These are phyloP conservation scores for Plotosus lineatus DNA, from an alignment of 2,113 vertebrate species.

Conservation along the genomic window DNA sequence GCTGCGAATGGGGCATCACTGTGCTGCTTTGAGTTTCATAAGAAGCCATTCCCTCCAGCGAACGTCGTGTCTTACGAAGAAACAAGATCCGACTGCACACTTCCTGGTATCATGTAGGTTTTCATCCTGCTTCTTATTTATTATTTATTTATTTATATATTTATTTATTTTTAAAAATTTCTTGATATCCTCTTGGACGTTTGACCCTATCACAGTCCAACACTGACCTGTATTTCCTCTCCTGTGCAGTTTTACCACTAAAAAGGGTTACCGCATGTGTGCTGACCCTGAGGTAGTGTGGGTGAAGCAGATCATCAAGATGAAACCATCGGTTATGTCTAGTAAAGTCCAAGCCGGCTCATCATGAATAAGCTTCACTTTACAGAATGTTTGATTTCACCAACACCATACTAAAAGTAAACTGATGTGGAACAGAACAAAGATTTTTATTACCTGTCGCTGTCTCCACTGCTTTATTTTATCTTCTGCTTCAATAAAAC, in stretches of 20 bases:
- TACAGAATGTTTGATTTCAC: neutral
- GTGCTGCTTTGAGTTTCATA: neutral
- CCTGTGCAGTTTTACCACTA: slow-evolving; percentile 4
- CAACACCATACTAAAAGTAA: neutral
- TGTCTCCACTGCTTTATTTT: neutral
- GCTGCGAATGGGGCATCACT: neutral
- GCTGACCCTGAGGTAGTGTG: neutral
- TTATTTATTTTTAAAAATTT: neutral
- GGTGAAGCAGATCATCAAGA: slow-evolving; percentile 1
- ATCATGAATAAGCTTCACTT: neutral
- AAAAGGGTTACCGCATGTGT: neutral
- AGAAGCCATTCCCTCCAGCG: neutral
- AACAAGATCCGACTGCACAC: slow-evolving; percentile 42
- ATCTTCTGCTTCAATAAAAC: neutral
- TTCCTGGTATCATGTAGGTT: slow-evolving; percentile 59
- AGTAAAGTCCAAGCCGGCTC: too few species aligned
- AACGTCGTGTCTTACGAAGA: slow-evolving; percentile 13
- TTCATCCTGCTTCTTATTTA: neutral
- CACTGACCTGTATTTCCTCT: neutral
- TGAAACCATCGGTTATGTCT: neutral
- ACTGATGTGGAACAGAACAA: neutral
- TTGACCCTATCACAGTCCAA: neutral
- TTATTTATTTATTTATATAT: too few species aligned
- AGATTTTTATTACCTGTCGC: neutral
- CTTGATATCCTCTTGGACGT: neutral